These are phyloP conservation scores for Barbus barbus DNA, from an alignment of 2,113 vertebrate genomes.

Conservation along the genomic window DNA sequence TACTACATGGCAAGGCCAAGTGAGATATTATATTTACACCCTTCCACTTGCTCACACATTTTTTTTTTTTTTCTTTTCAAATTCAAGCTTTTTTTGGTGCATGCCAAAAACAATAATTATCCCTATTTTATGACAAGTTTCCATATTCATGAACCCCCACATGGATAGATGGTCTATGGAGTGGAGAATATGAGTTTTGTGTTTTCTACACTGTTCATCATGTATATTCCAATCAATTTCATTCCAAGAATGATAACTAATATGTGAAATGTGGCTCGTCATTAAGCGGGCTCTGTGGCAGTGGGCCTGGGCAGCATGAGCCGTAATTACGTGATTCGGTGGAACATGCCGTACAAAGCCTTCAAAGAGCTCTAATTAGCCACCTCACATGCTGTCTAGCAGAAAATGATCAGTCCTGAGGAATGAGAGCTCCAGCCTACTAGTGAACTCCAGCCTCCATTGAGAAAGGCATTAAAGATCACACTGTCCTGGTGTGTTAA, in stretches of 20 bases:
- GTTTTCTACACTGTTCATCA: not conserved
- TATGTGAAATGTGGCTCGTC: conserved; percentile 49
- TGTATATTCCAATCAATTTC: conserved; percentile 4
- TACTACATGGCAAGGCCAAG: not conserved
- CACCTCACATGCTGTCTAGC: conserved; percentile 44
- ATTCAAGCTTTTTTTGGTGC: not conserved
- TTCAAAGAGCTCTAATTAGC: conserved; percentile 57
- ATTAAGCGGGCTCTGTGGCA: conserved; percentile 63
- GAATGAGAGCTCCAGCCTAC: conserved; percentile 42
- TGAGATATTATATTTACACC: not conserved
- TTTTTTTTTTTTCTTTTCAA: not conserved
- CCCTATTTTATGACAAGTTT: conserved; percentile 21
- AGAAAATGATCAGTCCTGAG: conserved; percentile 20
- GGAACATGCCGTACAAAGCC: conserved; percentile 40
- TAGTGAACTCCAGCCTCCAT: conserved; percentile 27
- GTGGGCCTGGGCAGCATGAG: conserved; percentile 50
- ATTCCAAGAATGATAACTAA: conserved; percentile 22
- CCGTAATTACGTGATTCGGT: conserved; percentile 46
- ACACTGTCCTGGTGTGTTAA: conserved; percentile 21
- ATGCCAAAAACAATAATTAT: conserved; percentile 25
- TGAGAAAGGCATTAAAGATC: conserved; percentile 22
- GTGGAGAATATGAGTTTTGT: conserved; percentile 4
- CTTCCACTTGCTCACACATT: not conserved
- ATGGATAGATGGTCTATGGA: not conserved
- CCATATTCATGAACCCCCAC: conserved; percentile 19